A percentile compares a stretch with the other conserved stretches of the same genome.
Conservation (phyloP, 30 jellyfish, hydroid and myxozoan species). For the Hydra vulgaris region DNA sequence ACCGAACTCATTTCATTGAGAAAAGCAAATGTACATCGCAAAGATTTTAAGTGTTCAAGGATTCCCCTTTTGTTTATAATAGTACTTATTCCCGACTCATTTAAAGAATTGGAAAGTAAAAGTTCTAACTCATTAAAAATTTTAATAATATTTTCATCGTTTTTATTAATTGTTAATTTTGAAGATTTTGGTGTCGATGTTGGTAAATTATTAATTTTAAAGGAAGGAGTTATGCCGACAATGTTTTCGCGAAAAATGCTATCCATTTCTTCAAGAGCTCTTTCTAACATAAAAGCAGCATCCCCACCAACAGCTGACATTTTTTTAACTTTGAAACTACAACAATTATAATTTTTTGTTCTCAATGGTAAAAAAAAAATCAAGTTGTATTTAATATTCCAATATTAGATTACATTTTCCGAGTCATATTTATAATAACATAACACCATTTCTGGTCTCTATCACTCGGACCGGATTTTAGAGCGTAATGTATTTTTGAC, state of each 20-base stretch:
- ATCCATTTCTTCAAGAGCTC: slow-evolving; percentile 97
- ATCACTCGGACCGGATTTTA: neutral
- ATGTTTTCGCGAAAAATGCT: slow-evolving; percentile 51
- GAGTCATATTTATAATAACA: neutral
- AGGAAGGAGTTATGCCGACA: neutral
- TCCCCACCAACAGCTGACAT: slow-evolving; percentile 98
- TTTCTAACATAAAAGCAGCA: slow-evolving; percentile 95
- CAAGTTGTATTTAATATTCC: too few species aligned
- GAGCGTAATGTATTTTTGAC: neutral
- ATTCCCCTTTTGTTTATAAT: neutral
- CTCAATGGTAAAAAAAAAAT: too few species aligned
- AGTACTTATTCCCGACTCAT: neutral
- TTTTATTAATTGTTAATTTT: neutral
- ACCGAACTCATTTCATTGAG: neutral
- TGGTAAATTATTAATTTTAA: neutral
- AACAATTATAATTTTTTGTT: too few species aligned
- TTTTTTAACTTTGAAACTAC: neutral
- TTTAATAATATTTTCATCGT: slow-evolving; percentile 19
- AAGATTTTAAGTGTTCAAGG: neutral
- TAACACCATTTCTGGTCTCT: neutral
- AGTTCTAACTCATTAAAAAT: slow-evolving; percentile 51
- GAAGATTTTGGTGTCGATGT: slow-evolving; percentile 3
- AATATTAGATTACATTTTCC: neutral
- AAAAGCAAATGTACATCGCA: slow-evolving; percentile 1
- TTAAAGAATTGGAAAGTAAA: slow-evolving; percentile 23